Evolutionary conservation across 1,140 invertebrate species (phyloP), one percentile per base, ranked within the genome.

Genomic region (Dreissena rostriformis): DNA sequence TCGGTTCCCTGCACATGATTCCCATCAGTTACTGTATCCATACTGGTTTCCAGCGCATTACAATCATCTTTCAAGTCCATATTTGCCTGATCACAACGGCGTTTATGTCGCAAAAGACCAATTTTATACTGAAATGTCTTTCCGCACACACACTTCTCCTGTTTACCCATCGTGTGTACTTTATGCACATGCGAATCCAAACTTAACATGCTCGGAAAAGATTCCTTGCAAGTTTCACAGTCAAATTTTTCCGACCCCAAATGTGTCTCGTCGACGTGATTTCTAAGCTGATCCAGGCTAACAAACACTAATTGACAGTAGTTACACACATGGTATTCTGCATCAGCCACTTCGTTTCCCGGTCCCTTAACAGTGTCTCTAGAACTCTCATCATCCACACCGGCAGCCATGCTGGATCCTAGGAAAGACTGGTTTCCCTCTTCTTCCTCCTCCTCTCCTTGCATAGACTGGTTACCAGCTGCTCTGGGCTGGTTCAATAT

Each of bases 121-220:
- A 70, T 67, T 65, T 70, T 73, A 66, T 82, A 82, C 68, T 82
- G 79, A 67, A 82, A 82, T 66, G 71, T 71, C 53, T 82, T 82
- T 14, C 79, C 79, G 73, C 79, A 82, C 15, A 0, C 57, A 72
- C 79, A 82, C n/a, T 55, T 51, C 63, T 82, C 79, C 67, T 82
- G 68, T 74, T 74, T 73, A 66, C 29, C 14, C 0, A 61, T 14
- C 51, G 63, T 71, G 26, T 82, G 79, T 51, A 55, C 72, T 17
- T 39, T 10, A 6, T 24, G 22, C 29, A 66, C 72, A 29, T 82
- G 70, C 1, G 17, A 28, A 17, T 82, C 11, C 1, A 82, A 26
- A 22, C 17, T 53, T 12, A 72, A 17, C 10, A 71, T 39, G 66
- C 22, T 74, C 0, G 53, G 19, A 67, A 73, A 82, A 8, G 52